Conservation (phyloP, 53 echinoderm and acorn worm genomes). For the Patiria pectinifera region DNA sequence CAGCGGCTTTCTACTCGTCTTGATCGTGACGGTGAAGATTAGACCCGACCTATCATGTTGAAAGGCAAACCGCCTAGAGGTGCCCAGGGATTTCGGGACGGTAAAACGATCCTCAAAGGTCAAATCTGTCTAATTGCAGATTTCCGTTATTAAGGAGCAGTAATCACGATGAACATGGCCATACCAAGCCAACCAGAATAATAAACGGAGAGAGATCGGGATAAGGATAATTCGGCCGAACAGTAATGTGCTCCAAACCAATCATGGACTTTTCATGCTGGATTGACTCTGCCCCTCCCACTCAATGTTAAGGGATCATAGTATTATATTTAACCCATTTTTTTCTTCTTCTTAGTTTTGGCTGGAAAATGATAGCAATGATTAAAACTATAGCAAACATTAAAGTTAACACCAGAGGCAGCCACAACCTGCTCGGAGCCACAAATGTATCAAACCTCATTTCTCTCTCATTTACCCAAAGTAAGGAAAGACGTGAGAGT, state of each 20-base stretch:
- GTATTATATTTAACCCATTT: too few relatives aligned
- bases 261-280: background rate
- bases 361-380: too few relatives aligned
- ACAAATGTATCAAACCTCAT: too few relatives aligned
- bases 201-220: background rate
- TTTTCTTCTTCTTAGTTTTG: too few relatives aligned
- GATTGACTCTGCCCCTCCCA: too few relatives aligned
- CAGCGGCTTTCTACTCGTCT: background rate
- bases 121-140: constrained; percentile 2
- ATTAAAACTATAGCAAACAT: too few relatives aligned
- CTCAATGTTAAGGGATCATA: too few relatives aligned
- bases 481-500: too few relatives aligned
- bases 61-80: background rate
- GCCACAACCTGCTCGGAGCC: too few relatives aligned
- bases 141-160: background rate
- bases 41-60: background rate
- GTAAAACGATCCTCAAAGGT: background rate
- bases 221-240: background rate
- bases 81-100: background rate
- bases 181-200: background rate
- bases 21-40: background rate
- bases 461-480: too few relatives aligned
- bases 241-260: background rate
- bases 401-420: too few relatives aligned
- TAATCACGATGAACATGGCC: background rate